Base-by-base conservation (phyloP, 1,140 invertebrate species). In the Magallana angulata region DNA sequence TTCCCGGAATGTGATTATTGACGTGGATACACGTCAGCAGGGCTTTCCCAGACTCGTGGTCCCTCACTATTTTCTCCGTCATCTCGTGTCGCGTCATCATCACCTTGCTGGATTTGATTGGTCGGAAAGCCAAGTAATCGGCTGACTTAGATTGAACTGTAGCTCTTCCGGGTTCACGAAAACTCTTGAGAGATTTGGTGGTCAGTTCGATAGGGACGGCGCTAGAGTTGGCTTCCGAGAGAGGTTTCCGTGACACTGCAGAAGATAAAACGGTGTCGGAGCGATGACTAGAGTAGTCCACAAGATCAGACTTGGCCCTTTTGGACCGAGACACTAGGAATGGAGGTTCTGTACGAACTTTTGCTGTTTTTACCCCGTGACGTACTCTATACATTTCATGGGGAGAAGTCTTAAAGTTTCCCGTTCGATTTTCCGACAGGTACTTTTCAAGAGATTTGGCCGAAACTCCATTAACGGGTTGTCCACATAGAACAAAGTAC, bases 391-490 rank as follows among this genome's bases (percentile, higher is more conserved):
- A 83, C n/a, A 89, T 71, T 71, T 89, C 88, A 56, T 89, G 82
- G 14, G 88, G 85, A 68, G 88, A 89, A n/a, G 88, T 89, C 82
- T 89, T 89, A 36, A 82, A 89, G 71, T 85, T 89, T 24, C 88
- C 88, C 16, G 86, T 85, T 76, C 88, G 56, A 71, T 89, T 83
- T 1, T 89, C 88, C 30, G 76, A 83, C 4, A 89, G 64, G 68
- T 89, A 89, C 36, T 89, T 89, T 11, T 87, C 57, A 56, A 89
- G 82, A 71, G 88, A 85, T 57, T 89, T 89, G 58, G 82, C 9
- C 9, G 85, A 85, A 24, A 83, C 76, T 0, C 88, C 88, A 9
- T 85, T 85, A 3, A 89, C 71, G 9, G 88, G 88, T 59, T 89
- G 85, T 36, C 88, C 88, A 82, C 88, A 89, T 14, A 89, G 18